Base-by-base conservation (phyloP, 2,797 vertebrate species). In the Argentina silus region DNA sequence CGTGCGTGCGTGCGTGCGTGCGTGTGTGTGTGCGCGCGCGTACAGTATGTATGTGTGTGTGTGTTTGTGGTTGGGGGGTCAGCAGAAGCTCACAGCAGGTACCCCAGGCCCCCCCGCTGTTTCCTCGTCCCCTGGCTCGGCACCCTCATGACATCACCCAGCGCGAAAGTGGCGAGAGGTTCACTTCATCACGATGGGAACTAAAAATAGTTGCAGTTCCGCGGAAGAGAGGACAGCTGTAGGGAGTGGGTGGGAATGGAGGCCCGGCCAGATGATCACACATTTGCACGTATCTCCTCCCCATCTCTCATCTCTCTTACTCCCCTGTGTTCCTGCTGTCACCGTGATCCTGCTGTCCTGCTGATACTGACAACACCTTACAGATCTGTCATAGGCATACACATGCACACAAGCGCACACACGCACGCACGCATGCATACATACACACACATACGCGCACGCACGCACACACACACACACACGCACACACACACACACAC, bases 111-210 rank as follows among this genome's bases (percentile, higher is more conserved):
- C 7, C 65, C 45, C 48, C 7, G 23, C 14, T 57, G 77, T 70
- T 76, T 70, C 69, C 73, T 62, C 77, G 84, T 89, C 78, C 80
- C 81, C 56, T 67, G 84, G 78, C 72, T 79, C 76, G 82, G 83
- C 87, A 83, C 73, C 83, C 77, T 87, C 87, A 88, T 91, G 90
- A 91, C 88, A 91, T 91, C 90, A 89, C 85, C 75, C 79, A 44
- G 53, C 45, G 63, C 56, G 84, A 89, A 92, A 90, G 89, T 81
- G 83, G 86, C 85, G 81, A 93, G 90, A 92, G 92, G 93, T 93
- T 91, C 90, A 91, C 88, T 90, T 92, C 92, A 92, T 93, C 91
- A 91, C 85, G 86, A 85, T 76, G 27, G 86, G 85, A 82, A 90
- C 91, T 84, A 91, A 92, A 91, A 90, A 92, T 93, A 93, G 87